A percentile compares a stretch with the other conserved stretches of the same genome.
Evolutionary conservation across 2,888 invertebrate genomes (phyloP).

Genomic region (Priocnemis perturbator): DNA sequence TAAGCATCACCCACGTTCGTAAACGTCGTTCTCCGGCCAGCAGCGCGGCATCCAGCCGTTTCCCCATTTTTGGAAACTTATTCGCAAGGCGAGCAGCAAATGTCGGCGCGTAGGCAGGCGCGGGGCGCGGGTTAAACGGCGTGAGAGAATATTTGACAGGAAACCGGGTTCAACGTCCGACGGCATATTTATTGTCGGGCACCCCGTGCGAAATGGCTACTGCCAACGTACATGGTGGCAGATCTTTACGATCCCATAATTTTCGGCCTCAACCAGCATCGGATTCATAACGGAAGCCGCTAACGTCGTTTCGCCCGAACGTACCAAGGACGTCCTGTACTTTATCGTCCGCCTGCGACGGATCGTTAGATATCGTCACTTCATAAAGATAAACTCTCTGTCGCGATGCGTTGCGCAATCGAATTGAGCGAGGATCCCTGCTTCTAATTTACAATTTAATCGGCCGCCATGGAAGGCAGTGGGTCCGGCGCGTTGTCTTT

Average conservation of each 20-base stretch:
- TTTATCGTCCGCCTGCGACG: slow-evolving; percentile 30
- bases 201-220: not conserved
- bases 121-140: too few relatives aligned
- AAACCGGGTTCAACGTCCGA: slow-evolving; percentile 4
- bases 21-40: too few relatives aligned
- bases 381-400: slow-evolving; percentile 19
- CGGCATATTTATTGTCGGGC: slow-evolving; percentile 31
- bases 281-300: too few relatives aligned
- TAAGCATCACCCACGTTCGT: too few relatives aligned
- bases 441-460: slow-evolving; percentile 40
- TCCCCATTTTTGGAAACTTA: too few relatives aligned
- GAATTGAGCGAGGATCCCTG: slow-evolving; percentile 1
- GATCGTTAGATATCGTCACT: slow-evolving; percentile 20
- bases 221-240: slow-evolving; percentile 13
- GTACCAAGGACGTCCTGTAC: slow-evolving; percentile 18
- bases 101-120: too few relatives aligned
- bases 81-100: too few relatives aligned
- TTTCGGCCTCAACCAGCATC: not conserved
- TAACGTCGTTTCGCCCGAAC: not conserved
- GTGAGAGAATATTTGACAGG: not conserved
- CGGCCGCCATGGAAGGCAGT: not conserved
- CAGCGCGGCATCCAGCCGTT: too few relatives aligned
- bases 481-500: slow-evolving; percentile 25
- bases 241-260: slow-evolving; percentile 21
- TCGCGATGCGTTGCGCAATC: slow-evolving; percentile 34